These are phyloP conservation scores for Hypomesus transpacificus DNA, from an alignment of 2,113 vertebrate genomes.

Conservation along the genomic window DNA sequence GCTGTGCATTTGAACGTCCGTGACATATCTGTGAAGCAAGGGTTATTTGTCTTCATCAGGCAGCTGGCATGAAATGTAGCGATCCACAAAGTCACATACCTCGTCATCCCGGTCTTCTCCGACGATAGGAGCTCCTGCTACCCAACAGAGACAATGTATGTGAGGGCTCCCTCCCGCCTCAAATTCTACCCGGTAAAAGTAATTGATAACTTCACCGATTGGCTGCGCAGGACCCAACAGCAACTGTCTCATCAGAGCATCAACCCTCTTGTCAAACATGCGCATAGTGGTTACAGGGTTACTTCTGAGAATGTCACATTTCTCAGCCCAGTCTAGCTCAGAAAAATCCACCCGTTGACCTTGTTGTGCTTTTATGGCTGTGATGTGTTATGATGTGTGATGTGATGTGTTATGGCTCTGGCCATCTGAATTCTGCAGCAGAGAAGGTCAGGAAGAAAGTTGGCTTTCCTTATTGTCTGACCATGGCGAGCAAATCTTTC, in stretches of 20 bases:
- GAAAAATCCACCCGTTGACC: conserved; percentile 10
- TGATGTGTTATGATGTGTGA: too few species aligned
- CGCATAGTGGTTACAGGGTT: conserved; percentile 9
- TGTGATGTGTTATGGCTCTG: too few species aligned
- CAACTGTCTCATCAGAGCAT: too few species aligned
- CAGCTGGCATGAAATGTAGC: conserved; percentile 24
- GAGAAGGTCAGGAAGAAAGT: conserved; percentile 17
- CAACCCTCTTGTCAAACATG: conserved; percentile 20
- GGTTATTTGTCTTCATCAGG: too few species aligned
- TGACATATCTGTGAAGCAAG: too few species aligned
- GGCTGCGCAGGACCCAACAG: conserved; percentile 14
- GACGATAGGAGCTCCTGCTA: conserved; percentile 18
- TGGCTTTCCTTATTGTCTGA: conserved; percentile 8
- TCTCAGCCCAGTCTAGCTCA: too few species aligned
- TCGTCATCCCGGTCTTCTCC: conserved; percentile 6
- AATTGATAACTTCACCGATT: conserved; percentile 17
- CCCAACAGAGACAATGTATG: conserved; percentile 27
- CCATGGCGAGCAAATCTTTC: conserved; percentile 5
- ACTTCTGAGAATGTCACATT: too few species aligned
- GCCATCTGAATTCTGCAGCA: conserved; percentile 9
- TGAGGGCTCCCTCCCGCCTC: conserved; percentile 22
- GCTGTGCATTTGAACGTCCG: conserved; percentile 32
- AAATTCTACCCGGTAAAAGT: conserved; percentile 26
- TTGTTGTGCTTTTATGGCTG: conserved; percentile 18
- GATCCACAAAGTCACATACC: conserved; percentile 17